phyloP scores from a whole-genome alignment of 1,140 invertebrate genomes.

The Cryptotermes secundus region DNA sequence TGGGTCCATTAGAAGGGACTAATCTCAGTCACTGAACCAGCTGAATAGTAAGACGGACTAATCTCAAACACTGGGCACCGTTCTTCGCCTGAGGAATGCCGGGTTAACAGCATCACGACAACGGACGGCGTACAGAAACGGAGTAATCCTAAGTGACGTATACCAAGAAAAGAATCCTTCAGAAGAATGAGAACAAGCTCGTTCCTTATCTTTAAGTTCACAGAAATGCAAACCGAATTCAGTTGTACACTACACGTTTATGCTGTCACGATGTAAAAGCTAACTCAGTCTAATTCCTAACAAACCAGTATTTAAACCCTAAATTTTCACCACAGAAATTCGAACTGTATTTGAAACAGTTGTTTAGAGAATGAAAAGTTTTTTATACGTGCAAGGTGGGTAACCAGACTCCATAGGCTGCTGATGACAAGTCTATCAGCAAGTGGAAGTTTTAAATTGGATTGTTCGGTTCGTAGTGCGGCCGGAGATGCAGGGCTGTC shows the following conservation, averaged over 20 bases:
- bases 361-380: background rate
- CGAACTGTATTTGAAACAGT: background rate
- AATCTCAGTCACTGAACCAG: too few relatives aligned
- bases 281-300: background rate
- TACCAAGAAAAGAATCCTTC: too few relatives aligned
- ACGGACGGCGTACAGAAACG: too few relatives aligned
- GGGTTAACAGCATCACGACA: too few relatives aligned
- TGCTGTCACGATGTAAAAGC: background rate
- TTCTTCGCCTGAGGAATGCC: too few relatives aligned
- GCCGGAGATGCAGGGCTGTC: background rate
- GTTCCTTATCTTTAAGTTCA: too few relatives aligned
- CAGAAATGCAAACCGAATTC: background rate
- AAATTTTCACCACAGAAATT: background rate
- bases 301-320: background rate
- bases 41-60: too few relatives aligned
- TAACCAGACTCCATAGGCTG: background rate
- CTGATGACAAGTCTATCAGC: constrained; percentile 8
- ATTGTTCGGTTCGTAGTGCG: background rate
- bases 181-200: too few relatives aligned
- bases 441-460: constrained; percentile 11
- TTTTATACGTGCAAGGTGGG: background rate
- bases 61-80: too few relatives aligned
- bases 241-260: background rate
- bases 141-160: too few relatives aligned
- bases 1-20: too few relatives aligned